phyloP scores from a whole-genome alignment of 1,140 invertebrate genomes.

The Adoxophyes honmai region DNA sequence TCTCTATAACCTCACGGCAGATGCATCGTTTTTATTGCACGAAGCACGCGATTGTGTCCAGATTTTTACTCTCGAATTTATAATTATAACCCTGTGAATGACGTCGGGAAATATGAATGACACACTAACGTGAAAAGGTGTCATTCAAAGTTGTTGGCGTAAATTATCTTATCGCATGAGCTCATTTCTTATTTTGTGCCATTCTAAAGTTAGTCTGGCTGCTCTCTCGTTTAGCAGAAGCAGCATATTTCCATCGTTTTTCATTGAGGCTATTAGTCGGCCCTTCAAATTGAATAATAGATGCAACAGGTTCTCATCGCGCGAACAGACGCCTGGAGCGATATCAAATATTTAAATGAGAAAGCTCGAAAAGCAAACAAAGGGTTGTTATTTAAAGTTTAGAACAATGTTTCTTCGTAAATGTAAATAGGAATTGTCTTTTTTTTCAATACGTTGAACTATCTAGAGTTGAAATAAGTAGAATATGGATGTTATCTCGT shows the following conservation, averaged over 20 bases:
- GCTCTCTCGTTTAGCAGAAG: background rate
- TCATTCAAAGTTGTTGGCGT: slow-evolving; percentile 4
- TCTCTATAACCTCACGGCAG: too few relatives aligned
- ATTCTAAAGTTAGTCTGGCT: background rate
- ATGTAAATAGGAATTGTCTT: background rate
- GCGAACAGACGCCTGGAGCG: slow-evolving; percentile 1
- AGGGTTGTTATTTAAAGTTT: too few relatives aligned
- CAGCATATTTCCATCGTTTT: background rate
- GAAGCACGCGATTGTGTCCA: too few relatives aligned
- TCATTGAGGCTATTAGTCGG: background rate
- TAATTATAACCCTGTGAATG: background rate
- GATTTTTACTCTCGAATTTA: too few relatives aligned
- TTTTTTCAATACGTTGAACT: background rate
- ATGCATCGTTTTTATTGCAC: too few relatives aligned
- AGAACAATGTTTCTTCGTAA: background rate
- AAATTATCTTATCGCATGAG: slow-evolving; percentile 13
- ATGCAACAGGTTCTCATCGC: slow-evolving; percentile 9
- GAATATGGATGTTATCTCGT: too few relatives aligned
- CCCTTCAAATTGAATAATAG: slow-evolving; percentile 8
- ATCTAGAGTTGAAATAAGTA: background rate
- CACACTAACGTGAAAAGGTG: background rate
- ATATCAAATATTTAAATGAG: background rate
- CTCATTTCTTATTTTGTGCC: slow-evolving; percentile 3
- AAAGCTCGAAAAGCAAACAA: background rate
- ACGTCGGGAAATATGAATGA: background rate